A percentile compares a stretch with the other conserved stretches of the same genome.
These are phyloP conservation scores for Leptocoma aspasia DNA, from an alignment of 2,113 vertebrate genomes.

Conservation along the genomic window DNA sequence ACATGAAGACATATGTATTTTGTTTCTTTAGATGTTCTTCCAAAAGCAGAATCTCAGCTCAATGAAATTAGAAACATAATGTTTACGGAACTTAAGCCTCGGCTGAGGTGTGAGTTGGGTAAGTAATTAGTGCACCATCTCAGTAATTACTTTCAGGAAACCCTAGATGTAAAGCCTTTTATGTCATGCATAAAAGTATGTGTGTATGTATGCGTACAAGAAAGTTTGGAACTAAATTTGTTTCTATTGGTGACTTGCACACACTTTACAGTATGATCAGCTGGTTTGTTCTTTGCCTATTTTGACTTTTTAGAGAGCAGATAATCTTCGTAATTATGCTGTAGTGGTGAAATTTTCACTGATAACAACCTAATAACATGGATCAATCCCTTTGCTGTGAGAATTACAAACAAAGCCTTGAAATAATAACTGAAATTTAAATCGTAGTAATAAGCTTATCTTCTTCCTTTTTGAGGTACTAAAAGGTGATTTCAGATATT, in stretches of 20 bases:
- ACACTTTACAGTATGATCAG: background rate
- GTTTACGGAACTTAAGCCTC: constrained; percentile 80
- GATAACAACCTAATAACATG: background rate
- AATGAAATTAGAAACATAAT: constrained; percentile 75
- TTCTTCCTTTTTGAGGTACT: background rate
- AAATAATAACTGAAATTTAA: background rate
- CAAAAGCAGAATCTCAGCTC: constrained; percentile 74
- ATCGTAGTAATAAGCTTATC: background rate
- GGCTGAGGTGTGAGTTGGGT: constrained; percentile 84
- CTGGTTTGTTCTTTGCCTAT: background rate
- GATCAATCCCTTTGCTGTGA: background rate
- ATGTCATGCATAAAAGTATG: background rate
- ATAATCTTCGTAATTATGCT: background rate
- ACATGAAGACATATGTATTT: background rate
- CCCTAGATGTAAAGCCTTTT: background rate
- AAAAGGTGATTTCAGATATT: background rate
- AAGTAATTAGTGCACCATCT: constrained; percentile 53
- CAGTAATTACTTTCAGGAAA: background rate
- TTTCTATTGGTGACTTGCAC: background rate
- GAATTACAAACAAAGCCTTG: background rate
- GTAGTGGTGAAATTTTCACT: background rate
- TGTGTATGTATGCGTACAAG: background rate
- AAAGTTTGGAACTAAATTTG: background rate
- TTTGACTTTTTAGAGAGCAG: background rate
- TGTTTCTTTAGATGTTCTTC: constrained; percentile 61